These are phyloP conservation scores for Rosalia funebris DNA, from an alignment of 2,888 invertebrate genomes.

Conservation along the genomic window DNA sequence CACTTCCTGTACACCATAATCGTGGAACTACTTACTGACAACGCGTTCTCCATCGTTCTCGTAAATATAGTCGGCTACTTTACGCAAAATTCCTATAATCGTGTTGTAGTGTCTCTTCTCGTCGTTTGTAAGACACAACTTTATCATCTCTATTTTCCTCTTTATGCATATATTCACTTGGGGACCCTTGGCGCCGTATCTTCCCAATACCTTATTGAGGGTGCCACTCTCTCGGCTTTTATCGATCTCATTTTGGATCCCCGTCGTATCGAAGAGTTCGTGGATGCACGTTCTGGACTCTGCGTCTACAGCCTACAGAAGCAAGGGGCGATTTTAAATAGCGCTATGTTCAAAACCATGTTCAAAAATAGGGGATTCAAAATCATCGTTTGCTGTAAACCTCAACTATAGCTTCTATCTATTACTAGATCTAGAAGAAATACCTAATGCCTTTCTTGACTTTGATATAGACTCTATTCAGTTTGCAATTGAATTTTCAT, in stretches of 20 bases:
- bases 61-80: not conserved
- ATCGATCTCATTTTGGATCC: not conserved
- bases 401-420: no score
- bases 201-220: no score
- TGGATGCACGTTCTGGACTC: not conserved
- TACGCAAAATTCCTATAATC: not conserved
- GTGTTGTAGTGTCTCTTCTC: not conserved
- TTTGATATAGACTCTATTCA: no score
- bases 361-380: no score
- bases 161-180: not conserved
- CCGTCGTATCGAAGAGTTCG: not conserved
- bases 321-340: no score
- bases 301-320: not conserved
- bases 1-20: no score
- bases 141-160: not conserved
- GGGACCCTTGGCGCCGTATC: not conserved
- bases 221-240: not conserved
- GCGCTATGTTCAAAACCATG: no score
- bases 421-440: no score
- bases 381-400: no score
- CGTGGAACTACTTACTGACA: conserved; percentile 6
- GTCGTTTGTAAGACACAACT: not conserved
- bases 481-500: no score
- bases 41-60: not conserved
- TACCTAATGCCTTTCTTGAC: no score